A percentile compares a stretch with the other conserved stretches of the same genome.
Conservation (phyloP, 2,888 invertebrate genomes). For the Zhuqinia jingwanae region DNA sequence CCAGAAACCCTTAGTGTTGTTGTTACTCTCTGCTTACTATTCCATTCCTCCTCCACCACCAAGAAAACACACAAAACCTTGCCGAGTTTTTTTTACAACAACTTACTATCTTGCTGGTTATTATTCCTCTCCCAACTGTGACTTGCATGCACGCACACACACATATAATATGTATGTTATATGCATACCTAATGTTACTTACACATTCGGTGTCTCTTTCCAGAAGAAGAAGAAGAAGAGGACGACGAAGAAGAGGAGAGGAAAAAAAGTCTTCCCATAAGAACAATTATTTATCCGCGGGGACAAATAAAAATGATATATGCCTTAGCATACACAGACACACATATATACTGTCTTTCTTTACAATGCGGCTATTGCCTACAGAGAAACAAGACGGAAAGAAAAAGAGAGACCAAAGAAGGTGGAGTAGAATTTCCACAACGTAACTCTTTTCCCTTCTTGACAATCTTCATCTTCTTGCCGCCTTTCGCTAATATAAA, state of each 20-base stretch:
- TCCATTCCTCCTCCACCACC: neutral
- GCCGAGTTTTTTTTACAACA: neutral
- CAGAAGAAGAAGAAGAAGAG: neutral
- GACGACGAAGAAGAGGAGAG: slow-evolving; percentile 1
- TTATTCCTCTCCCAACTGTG: slow-evolving; percentile 29
- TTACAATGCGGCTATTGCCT: slow-evolving; percentile 18
- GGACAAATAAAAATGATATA: slow-evolving; percentile 73
- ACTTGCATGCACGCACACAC: slow-evolving; percentile 16
- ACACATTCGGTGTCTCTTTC: neutral
- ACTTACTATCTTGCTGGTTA: neutral
- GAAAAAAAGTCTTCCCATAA: slow-evolving; percentile 60
- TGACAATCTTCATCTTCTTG: no score
- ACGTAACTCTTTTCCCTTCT: no score
- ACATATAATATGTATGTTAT: slow-evolving; percentile 19
- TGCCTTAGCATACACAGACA: slow-evolving; percentile 46
- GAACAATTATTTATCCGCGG: slow-evolving; percentile 72
- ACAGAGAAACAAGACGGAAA: neutral
- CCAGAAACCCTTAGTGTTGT: neutral
- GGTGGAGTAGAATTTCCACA: no score
- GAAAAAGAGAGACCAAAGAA: no score
- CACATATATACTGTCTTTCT: neutral
- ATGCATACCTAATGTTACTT: slow-evolving; percentile 37
- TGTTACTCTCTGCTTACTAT: neutral
- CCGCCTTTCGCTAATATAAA: no score
- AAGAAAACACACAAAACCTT: neutral